A percentile compares a stretch with the other conserved stretches of the same genome.
phyloP scores from a whole-genome alignment of 2,113 vertebrate genomes.

The Nesogale talazaci region DNA sequence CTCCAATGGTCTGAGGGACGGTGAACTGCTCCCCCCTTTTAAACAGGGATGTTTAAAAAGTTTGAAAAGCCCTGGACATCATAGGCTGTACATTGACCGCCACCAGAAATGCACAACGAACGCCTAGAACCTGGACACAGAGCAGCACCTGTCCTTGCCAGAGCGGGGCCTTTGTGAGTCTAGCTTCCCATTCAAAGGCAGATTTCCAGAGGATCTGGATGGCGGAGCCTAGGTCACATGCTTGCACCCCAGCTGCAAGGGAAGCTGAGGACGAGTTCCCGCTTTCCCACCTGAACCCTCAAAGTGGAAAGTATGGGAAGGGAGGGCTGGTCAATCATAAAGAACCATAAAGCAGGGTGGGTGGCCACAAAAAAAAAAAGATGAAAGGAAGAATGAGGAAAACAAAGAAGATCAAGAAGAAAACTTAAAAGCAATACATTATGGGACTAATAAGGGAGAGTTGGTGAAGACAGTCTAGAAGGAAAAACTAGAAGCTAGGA shows the following conservation, averaged over 20 bases:
- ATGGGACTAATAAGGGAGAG: background rate
- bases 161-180: background rate
- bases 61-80: too few species aligned
- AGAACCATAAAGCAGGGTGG: background rate
- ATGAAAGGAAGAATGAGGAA: background rate
- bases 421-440: background rate
- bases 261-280: background rate
- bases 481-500: background rate
- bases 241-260: background rate
- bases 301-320: background rate
- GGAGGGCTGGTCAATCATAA: background rate
- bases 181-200: background rate
- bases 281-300: background rate
- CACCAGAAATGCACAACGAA: background rate
- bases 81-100: background rate
- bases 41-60: too few species aligned
- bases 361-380: background rate
- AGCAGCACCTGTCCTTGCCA: background rate
- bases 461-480: background rate
- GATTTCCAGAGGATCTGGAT: background rate
- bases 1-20: too few species aligned
- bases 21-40: too few species aligned
- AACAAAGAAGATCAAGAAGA: slow-evolving; percentile 9
- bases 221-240: background rate
- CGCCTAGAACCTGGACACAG: background rate